Evolutionary conservation across 2,888 invertebrate species (phyloP), one percentile per base, ranked within the genome.

Genomic region (Lochmaea capreae): DNA sequence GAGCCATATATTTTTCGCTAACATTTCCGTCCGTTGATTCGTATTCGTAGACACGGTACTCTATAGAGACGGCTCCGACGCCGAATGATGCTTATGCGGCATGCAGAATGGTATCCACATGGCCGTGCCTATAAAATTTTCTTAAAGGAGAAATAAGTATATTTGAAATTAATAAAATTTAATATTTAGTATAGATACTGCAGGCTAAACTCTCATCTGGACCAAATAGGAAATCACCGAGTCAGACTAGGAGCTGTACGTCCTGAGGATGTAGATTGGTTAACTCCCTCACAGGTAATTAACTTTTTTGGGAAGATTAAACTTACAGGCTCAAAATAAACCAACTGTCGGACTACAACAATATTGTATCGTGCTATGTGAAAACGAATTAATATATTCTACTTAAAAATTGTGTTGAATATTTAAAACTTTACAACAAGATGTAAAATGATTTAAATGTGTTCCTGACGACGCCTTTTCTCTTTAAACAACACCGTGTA

Each of bases 11-110:
- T 58, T 67, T 67, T 67, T 59, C 46, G 1, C 18, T n/a, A 49
- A 65, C 26, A 43, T 67, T 67, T 67, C 67, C 59, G 58, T 58
- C 39, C 43, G 62, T 2, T 12, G 1, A 43, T 9, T 18, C 42
- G 43, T 58, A 43, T 58, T 57, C 39, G 43, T 43, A 49, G 65
- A 65, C 49, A 46, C 58, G 67, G 67, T 67, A 59, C 67, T 67
- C 26, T 39, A 26, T 16, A 46, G 67, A 67, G 67, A 67, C 67
- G 46, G 67, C 58, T n/a, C 67, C 67, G 22, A 59, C 18, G 54
- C 33, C 42, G 18, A 57, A 22, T 46, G 67, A 46, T 59, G 67
- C 33, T 46, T 43, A 67, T 59, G 67, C 46, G 46, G 67, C 67
- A 67, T 67, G 57, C 58, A 43, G 67, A 58, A 58, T 67, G 18